phyloP scores from a whole-genome alignment of 2,113 vertebrate genomes.

The Pseudorasbora parva region DNA sequence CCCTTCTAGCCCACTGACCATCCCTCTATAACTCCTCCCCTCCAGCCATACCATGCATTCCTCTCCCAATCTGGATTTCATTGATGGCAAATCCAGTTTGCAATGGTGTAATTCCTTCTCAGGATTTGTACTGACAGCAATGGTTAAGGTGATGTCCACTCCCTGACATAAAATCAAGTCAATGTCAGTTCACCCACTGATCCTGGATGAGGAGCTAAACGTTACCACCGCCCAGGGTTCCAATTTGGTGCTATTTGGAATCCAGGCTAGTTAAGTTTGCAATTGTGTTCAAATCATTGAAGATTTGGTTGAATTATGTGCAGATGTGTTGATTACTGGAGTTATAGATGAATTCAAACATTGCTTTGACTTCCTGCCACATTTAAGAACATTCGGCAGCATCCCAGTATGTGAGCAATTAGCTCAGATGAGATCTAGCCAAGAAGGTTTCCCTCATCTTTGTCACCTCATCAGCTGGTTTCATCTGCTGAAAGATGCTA shows the following conservation, averaged over 20 bases:
- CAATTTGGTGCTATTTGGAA: constrained; percentile 4
- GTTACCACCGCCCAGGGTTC: constrained; percentile 11
- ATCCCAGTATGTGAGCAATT: not conserved
- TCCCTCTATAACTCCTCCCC: constrained; percentile 47
- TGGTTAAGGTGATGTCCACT: constrained; percentile 32
- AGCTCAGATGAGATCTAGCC: not conserved
- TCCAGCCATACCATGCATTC: constrained; percentile 56
- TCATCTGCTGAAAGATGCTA: constrained; percentile 55
- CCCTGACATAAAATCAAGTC: constrained; percentile 20
- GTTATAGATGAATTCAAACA: not conserved
- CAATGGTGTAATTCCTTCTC: constrained; percentile 38
- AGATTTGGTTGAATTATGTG: not conserved
- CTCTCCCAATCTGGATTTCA: constrained; percentile 54
- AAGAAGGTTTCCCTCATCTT: constrained; percentile 31
- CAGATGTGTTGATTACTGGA: constrained; percentile 3
- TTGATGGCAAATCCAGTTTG: constrained; percentile 51
- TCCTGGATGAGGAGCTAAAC: constrained; percentile 14
- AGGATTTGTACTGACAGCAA: constrained; percentile 22
- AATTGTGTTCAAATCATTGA: not conserved
- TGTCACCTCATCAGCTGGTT: constrained; percentile 57
- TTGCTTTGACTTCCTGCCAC: not conserved
- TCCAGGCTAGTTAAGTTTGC: not conserved
- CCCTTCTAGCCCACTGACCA: constrained; percentile 24
- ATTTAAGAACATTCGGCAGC: not conserved
- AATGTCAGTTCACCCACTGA: constrained; percentile 3